Percentiles rank a stretch among this genome's conserved stretches.
phyloP scores from a whole-genome alignment of 92 coral and sea anemone genomes.

The Porites evermanni region DNA sequence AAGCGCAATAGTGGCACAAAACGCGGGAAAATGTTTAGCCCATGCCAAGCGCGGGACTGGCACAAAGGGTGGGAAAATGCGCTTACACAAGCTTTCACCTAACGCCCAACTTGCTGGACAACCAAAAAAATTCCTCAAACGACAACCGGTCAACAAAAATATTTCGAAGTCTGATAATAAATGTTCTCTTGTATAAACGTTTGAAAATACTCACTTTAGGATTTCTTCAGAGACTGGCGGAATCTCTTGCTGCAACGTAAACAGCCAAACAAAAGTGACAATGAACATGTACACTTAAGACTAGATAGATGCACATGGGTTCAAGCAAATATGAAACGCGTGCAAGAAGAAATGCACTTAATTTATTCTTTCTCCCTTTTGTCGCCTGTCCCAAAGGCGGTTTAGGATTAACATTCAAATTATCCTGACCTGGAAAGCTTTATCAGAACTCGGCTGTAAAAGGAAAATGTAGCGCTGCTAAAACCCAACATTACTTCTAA shows the following conservation, averaged over 20 bases:
- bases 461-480: too few species aligned
- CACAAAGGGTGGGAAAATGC: not conserved
- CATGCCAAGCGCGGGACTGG: not conserved
- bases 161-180: not conserved
- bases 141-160: not conserved
- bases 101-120: not conserved
- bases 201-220: conserved; percentile 68
- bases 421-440: too few species aligned
- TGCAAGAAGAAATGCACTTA: too few species aligned
- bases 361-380: too few species aligned
- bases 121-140: not conserved
- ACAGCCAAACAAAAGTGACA: not conserved
- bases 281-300: too few species aligned
- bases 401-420: too few species aligned
- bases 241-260: conserved; percentile 86
- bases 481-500: too few species aligned
- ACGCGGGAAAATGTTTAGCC: not conserved
- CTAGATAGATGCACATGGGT: not conserved
- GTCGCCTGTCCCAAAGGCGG: too few species aligned
- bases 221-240: conserved; percentile 92
- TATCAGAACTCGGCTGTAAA: too few species aligned
- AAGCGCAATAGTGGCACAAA: not conserved
- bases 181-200: not conserved
- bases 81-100: not conserved
- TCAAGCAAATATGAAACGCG: too few species aligned